phyloP scores from a whole-genome alignment of 2,113 vertebrate genomes.

The Poecile atricapillus region DNA sequence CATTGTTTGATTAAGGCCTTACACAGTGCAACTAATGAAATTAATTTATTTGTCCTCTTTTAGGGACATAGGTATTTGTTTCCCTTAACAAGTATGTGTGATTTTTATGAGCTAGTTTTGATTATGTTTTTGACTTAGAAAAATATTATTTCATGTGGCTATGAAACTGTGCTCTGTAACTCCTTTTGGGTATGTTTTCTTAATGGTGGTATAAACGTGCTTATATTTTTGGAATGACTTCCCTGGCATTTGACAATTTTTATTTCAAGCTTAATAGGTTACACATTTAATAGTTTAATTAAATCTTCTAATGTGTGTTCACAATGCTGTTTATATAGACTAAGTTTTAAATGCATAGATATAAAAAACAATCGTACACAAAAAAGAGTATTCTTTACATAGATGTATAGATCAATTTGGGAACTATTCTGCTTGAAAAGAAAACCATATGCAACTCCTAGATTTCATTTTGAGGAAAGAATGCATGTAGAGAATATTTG shows the following conservation, averaged over 20 bases:
- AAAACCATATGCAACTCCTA: neutral
- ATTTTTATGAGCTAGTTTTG: constrained; percentile 4
- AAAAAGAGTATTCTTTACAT: neutral
- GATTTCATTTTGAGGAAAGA: neutral
- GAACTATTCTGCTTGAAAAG: neutral
- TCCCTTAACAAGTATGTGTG: neutral
- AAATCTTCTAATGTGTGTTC: neutral
- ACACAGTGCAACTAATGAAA: neutral
- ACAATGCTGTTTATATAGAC: neutral
- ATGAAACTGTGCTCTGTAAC: neutral
- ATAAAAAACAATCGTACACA: neutral
- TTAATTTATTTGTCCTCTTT: neutral
- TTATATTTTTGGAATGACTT: neutral
- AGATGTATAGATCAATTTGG: neutral
- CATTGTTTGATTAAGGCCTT: neutral
- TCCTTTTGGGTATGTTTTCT: constrained; percentile 11
- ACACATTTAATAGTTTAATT: neutral
- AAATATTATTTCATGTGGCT: constrained; percentile 28
- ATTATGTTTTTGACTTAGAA: constrained; percentile 13
- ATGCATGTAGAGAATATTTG: neutral
- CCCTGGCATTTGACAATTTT: neutral
- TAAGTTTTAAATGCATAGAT: neutral
- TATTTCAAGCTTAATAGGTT: neutral
- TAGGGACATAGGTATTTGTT: neutral
- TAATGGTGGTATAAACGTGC: neutral